These are phyloP conservation scores for Calliopum simillimum DNA, from an alignment of 2,888 invertebrate genomes.

Conservation along the genomic window DNA sequence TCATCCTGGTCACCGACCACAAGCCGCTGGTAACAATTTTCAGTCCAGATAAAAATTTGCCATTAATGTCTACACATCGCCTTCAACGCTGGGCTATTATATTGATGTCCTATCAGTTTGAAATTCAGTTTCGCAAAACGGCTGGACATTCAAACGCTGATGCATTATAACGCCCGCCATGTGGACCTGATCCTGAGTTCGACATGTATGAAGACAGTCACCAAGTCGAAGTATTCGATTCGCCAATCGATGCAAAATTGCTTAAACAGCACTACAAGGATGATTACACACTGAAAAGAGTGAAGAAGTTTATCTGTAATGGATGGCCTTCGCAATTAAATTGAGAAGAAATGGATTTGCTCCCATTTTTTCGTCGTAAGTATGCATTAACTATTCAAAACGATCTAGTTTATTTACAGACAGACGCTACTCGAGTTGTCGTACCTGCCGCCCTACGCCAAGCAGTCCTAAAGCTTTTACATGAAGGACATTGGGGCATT, in stretches of 20 bases:
- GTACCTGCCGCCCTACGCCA: not conserved
- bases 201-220: constrained; percentile 26
- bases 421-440: too few relatives aligned
- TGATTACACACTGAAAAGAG: not conserved
- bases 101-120: not conserved
- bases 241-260: constrained; percentile 4
- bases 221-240: not conserved
- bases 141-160: not conserved
- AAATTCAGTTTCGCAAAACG: not conserved
- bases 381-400: constrained; percentile 23
- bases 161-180: too few relatives aligned
- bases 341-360: not conserved
- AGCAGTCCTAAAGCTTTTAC: too few relatives aligned
- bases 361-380: constrained; percentile 12
- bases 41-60: not conserved
- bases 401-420: not conserved
- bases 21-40: not conserved
- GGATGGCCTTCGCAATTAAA: not conserved
- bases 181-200: too few relatives aligned
- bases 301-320: not conserved
- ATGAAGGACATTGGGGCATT: constrained; percentile 32
- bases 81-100: constrained; percentile 7
- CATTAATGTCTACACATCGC: not conserved
- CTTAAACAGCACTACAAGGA: not conserved
- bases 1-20: not conserved